These are phyloP conservation scores for Hydrophis major DNA, from an alignment of 2,797 vertebrate genomes.

Conservation along the genomic window DNA sequence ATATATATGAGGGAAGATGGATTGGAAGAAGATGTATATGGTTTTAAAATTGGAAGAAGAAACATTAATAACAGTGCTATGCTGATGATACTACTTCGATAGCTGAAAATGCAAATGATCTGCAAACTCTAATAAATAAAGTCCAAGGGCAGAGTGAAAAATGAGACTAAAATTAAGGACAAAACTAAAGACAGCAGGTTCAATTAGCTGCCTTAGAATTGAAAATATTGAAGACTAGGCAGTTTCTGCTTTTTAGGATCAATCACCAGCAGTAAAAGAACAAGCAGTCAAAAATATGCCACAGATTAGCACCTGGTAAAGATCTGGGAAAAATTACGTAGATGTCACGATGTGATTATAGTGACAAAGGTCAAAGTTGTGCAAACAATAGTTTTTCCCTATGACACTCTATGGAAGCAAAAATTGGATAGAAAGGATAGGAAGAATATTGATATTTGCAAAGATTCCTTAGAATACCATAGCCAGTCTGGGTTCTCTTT, in stretches of 20 bases:
- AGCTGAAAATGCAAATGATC: background rate
- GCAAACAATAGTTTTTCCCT: background rate
- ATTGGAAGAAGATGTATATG: background rate
- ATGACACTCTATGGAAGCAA: background rate
- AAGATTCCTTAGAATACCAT: background rate
- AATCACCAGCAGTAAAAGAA: background rate
- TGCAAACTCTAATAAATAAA: background rate
- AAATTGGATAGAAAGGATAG: background rate
- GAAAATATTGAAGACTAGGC: background rate
- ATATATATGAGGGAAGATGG: background rate
- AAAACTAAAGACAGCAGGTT: background rate
- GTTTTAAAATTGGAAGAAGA: background rate
- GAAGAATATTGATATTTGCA: background rate
- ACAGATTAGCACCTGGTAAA: background rate
- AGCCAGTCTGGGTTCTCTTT: background rate
- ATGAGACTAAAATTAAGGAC: background rate
- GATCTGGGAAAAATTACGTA: background rate
- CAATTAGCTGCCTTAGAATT: background rate
- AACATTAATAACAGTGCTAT: background rate
- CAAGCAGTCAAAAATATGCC: background rate
- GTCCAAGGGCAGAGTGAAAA: background rate
- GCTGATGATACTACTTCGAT: background rate
- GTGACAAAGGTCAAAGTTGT: background rate
- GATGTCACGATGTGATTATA: background rate
- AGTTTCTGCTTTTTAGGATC: background rate